Conservation (phyloP, 2,797 vertebrate species). For the Sphenopsis melanotis region DNA sequence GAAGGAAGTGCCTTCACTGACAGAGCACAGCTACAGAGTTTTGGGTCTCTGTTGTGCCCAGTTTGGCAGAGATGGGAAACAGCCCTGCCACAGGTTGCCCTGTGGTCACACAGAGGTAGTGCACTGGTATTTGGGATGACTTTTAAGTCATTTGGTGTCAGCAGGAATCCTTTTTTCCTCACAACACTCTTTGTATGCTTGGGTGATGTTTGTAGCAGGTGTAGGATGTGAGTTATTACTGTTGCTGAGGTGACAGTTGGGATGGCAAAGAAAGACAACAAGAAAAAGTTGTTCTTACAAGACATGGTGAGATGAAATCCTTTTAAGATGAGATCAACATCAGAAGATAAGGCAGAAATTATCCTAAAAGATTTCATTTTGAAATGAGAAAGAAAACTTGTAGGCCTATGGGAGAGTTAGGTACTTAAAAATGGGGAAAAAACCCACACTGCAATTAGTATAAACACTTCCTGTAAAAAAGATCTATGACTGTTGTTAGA, state of each 20-base stretch:
- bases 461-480: neutral
- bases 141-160: neutral
- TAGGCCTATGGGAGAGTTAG: neutral
- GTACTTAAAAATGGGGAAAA: neutral
- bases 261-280: neutral
- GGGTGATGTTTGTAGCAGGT: neutral
- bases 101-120: neutral
- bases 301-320: neutral
- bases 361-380: neutral
- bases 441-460: neutral
- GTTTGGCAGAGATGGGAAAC: neutral
- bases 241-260: neutral
- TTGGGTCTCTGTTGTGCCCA: accelerated
- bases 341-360: neutral
- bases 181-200: neutral
- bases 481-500: neutral
- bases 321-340: neutral
- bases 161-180: neutral
- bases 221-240: accelerated
- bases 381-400: neutral
- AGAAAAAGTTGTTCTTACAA: neutral
- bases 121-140: neutral
- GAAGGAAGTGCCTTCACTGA: neutral
- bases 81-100: neutral
- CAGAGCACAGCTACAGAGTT: neutral